Conservation (phyloP, 2,797 vertebrate species). For the Chelonia mydas region DNA sequence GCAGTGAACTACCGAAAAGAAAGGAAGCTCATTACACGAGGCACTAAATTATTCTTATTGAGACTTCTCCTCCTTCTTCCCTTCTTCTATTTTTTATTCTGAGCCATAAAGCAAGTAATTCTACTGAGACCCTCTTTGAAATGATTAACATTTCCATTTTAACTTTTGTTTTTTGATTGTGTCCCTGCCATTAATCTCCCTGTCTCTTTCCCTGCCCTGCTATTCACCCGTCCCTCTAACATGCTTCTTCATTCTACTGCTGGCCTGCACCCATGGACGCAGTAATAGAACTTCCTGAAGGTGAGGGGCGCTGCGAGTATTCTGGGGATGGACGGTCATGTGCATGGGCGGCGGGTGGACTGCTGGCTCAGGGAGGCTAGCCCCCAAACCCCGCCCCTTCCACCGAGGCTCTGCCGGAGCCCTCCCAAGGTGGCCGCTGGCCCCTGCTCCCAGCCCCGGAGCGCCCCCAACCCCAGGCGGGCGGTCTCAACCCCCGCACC, state of each 20-base stretch:
- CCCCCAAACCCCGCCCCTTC: no score
- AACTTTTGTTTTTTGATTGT: conserved; percentile 77
- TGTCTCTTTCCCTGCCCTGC: conserved; percentile 56
- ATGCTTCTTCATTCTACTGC: neutral
- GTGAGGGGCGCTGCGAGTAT: neutral
- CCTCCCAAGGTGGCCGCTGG: no score
- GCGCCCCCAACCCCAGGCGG: no score
- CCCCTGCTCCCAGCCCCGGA: no score
- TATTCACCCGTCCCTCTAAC: conserved; percentile 32
- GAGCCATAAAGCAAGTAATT: conserved; percentile 68
- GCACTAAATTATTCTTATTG: conserved; percentile 75
- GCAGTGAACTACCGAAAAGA: conserved; percentile 70
- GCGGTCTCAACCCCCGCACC: no score
- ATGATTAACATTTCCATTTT: conserved; percentile 76
- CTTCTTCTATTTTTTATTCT: conserved; percentile 72
- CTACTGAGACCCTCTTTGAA: conserved; percentile 66
- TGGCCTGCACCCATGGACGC: neutral
- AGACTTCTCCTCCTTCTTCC: conserved; percentile 63
- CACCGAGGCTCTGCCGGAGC: no score
- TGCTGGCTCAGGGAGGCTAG: no score
- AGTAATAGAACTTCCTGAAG: neutral
- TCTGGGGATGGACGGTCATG: neutral
- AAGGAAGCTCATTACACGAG: conserved; percentile 74
- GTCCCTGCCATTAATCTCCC: conserved; percentile 68
- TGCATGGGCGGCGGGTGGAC: no score